Conservation (phyloP, 2,797 vertebrate species). For the Psittacula derbiana region DNA sequence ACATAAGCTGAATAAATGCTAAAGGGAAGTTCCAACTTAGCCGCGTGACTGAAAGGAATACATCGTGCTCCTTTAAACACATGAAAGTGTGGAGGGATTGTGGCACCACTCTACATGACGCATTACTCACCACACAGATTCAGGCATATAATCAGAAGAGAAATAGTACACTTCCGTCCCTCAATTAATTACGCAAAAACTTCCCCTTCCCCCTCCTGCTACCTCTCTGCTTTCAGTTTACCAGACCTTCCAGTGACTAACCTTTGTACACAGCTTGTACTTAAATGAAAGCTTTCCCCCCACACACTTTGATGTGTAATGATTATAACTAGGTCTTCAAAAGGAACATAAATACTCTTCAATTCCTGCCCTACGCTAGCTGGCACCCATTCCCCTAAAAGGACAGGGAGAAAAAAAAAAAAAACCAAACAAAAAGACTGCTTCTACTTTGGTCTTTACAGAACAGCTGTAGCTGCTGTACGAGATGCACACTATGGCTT, state of each 20-base stretch:
- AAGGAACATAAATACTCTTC: background rate
- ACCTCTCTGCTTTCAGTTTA: background rate
- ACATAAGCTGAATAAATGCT: background rate
- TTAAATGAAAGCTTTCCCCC: background rate
- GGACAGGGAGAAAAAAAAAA: no score
- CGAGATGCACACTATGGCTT: background rate
- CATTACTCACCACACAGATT: background rate
- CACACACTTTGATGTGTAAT: background rate
- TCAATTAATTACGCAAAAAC: background rate
- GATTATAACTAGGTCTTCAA: background rate
- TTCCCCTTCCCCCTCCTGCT: background rate
- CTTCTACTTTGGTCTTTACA: background rate
- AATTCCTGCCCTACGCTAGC: background rate
- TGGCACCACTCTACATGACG: accelerated
- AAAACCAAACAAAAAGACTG: background rate
- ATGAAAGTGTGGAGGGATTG: background rate
- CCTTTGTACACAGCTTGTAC: background rate
- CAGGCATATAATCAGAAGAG: background rate
- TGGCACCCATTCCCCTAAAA: background rate
- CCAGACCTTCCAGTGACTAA: background rate
- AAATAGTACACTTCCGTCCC: background rate
- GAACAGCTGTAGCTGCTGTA: background rate
- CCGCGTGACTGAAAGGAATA: accelerated
- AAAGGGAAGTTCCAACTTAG: background rate
- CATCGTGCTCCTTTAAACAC: background rate